Percentiles rank a stretch among this genome's conserved stretches.
Conservation (phyloP, 2,888 invertebrate species). For the Lucinisca nassula region DNA sequence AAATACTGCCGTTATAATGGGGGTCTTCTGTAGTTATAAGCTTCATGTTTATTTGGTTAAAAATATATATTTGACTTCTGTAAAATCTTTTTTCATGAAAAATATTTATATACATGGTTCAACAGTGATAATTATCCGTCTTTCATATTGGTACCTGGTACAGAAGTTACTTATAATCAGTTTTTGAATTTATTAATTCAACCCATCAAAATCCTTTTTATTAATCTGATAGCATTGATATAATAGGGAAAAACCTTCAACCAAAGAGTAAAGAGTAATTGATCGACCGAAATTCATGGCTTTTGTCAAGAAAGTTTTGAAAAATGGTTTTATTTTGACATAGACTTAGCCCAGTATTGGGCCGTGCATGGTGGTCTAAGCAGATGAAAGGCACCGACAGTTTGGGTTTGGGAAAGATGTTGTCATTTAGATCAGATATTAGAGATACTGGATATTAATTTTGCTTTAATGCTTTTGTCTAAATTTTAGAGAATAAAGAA, state of each 20-base stretch:
- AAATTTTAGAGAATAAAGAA: background rate
- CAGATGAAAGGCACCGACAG: background rate
- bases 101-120: no score
- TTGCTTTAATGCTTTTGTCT: background rate
- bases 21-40: no score
- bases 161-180: background rate
- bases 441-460: background rate
- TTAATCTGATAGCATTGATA: background rate
- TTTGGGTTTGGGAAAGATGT: background rate
- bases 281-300: background rate
- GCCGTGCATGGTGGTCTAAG: background rate
- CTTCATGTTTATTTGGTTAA: no score
- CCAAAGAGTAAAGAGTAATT: background rate
- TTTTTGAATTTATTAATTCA: background rate
- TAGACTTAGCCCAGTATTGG: background rate
- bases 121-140: background rate
- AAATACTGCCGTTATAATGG: no score
- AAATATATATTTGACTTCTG: no score
- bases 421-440: background rate
- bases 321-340: slow-evolving; percentile 5
- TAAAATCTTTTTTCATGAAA: no score
- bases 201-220: slow-evolving; percentile 15
- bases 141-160: background rate
- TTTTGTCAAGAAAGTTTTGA: background rate
- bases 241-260: background rate